Conservation (phyloP, 2,113 vertebrate species). For the Zapornia atra region DNA sequence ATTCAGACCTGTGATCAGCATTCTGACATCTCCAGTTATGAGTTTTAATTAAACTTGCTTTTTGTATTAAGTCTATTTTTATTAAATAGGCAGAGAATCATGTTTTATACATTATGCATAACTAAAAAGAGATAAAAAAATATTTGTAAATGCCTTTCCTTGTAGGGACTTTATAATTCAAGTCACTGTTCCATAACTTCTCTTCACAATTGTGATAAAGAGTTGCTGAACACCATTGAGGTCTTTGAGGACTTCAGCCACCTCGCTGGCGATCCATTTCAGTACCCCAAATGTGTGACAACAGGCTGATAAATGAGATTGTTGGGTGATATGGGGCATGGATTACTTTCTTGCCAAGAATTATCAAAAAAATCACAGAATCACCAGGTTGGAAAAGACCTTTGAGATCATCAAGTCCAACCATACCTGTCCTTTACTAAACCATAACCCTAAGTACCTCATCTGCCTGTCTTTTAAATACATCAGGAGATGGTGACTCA, state of each 20-base stretch:
- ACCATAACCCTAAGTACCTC: too few relatives aligned
- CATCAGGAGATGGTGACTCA: too few relatives aligned
- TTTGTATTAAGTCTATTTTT: constrained; percentile 46
- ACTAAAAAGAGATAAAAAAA: neutral
- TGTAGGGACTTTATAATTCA: neutral
- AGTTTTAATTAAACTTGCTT: constrained; percentile 57
- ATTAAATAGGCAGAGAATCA: neutral
- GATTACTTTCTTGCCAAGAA: neutral
- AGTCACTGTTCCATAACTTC: neutral
- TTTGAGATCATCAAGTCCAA: too few relatives aligned
- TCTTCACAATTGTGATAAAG: neutral
- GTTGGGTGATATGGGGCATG: fast-evolving
- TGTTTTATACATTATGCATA: neutral
- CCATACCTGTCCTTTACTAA: too few relatives aligned
- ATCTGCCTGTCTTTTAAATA: too few relatives aligned
- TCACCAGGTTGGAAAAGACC: too few relatives aligned
- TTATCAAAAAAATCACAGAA: neutral
- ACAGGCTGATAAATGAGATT: neutral
- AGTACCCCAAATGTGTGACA: neutral
- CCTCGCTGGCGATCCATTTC: neutral
- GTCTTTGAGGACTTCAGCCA: neutral
- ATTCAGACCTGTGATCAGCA: constrained; percentile 12
- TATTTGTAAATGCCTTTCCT: neutral
- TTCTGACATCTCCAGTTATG: constrained; percentile 17
- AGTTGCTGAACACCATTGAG: neutral